Evolutionary conservation across 1,140 invertebrate genomes (phyloP).

Genomic region (Apocrypta bakeri): DNA sequence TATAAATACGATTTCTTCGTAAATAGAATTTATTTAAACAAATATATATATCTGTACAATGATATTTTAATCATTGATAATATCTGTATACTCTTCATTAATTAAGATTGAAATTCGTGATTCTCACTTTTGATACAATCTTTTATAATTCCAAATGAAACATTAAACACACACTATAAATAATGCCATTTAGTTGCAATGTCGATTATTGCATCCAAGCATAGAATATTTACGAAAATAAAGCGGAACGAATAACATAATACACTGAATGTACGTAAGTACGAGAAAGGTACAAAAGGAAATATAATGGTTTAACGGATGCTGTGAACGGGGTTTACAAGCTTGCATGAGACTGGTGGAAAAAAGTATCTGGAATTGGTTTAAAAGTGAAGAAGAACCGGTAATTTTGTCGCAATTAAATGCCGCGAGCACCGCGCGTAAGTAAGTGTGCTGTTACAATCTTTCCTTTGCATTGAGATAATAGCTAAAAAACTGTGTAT

Average conservation of each 20-base stretch:
- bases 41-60: no score
- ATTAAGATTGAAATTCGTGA: no score
- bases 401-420: background rate
- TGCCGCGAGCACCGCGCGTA: background rate
- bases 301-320: slow-evolving; percentile 26
- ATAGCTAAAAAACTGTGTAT: slow-evolving; percentile 2
- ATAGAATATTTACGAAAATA: background rate
- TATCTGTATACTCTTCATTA: no score
- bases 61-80: no score
- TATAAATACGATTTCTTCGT: background rate
- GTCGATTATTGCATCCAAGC: background rate
- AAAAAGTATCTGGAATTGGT: background rate
- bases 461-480: background rate
- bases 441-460: no score
- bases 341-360: background rate
- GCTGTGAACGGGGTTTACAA: background rate
- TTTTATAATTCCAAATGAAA: no score
- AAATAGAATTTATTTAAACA: no score
- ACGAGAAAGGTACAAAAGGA: background rate
- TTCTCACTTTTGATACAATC: no score
- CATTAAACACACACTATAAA: no score
- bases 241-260: background rate
- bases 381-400: slow-evolving; percentile 5
- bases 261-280: background rate
- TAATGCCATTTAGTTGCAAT: background rate